Evolutionary conservation across 2,888 invertebrate genomes (phyloP).

Genomic region (Callimorpha dominula): DNA sequence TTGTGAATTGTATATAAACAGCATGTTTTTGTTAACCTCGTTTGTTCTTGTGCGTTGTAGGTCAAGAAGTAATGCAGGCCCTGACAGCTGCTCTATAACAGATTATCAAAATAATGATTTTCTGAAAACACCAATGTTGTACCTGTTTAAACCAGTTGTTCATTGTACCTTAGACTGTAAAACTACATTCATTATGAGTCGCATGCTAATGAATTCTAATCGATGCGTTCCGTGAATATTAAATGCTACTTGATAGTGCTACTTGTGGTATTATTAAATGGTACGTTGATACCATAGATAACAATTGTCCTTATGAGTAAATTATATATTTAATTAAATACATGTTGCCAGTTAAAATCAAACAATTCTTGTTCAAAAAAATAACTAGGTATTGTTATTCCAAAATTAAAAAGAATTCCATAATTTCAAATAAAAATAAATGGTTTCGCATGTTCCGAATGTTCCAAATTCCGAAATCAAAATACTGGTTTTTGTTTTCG

Average conservation of each 20-base stretch:
- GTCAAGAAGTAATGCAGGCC: neutral
- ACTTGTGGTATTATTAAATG: neutral
- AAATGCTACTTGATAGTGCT: constrained; percentile 15
- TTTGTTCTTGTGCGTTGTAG: neutral
- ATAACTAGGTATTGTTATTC: too few relatives aligned
- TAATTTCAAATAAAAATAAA: too few relatives aligned
- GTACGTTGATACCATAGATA: neutral
- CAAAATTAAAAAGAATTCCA: too few relatives aligned
- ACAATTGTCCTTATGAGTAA: neutral
- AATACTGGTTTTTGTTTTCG: too few relatives aligned
- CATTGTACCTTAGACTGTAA: constrained; percentile 4
- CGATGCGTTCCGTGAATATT: constrained; percentile 39
- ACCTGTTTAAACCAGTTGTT: neutral
- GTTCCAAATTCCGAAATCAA: too few relatives aligned
- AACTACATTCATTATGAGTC: constrained; percentile 33
- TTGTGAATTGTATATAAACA: neutral
- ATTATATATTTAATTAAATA: neutral
- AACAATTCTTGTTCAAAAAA: neutral
- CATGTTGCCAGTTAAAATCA: neutral
- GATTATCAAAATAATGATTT: neutral
- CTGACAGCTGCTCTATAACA: neutral
- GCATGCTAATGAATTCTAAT: constrained; percentile 38
- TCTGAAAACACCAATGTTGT: neutral
- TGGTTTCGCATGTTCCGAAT: too few relatives aligned
- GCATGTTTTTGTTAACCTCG: too few relatives aligned